phyloP scores from a whole-genome alignment of 2,797 vertebrate species.

The Dromococcyx pavoninus region DNA sequence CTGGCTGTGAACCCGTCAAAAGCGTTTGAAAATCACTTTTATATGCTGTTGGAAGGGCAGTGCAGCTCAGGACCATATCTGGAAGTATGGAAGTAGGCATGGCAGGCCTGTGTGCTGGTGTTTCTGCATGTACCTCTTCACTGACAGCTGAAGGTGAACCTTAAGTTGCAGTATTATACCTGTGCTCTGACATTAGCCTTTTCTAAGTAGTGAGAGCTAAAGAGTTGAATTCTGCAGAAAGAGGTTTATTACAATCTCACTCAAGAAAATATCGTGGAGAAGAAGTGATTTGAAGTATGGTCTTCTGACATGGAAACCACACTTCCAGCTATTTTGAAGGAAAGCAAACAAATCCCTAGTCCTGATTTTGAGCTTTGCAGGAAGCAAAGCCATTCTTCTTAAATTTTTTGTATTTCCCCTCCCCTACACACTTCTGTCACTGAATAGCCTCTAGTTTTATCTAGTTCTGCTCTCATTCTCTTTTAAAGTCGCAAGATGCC shows the following conservation, averaged over 20 bases:
- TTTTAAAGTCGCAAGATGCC: not conserved
- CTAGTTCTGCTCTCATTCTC: not conserved
- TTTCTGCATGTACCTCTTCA: not conserved
- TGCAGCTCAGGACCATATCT: not conserved
- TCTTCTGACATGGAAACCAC: not conserved
- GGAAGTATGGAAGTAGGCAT: not conserved
- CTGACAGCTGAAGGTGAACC: not conserved
- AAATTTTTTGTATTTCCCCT: not conserved
- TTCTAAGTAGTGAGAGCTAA: not conserved
- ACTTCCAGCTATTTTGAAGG: not conserved
- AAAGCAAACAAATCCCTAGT: not conserved
- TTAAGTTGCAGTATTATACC: not conserved
- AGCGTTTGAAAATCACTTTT: not conserved
- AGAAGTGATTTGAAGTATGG: not conserved
- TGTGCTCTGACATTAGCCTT: not conserved
- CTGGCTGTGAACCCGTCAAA: not conserved
- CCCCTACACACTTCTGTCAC: not conserved
- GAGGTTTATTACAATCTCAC: not conserved
- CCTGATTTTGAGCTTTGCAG: not conserved
- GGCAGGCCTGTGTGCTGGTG: too few relatives aligned
- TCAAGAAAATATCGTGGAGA: not conserved
- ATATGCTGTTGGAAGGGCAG: not conserved
- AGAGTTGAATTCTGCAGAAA: not conserved
- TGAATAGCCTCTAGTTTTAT: not conserved
- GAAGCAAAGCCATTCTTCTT: not conserved